A percentile compares a stretch with the other conserved stretches of the same genome.
Evolutionary conservation across 2,888 invertebrate species (phyloP).

Genomic region (Hirtodrosophila confusa): DNA sequence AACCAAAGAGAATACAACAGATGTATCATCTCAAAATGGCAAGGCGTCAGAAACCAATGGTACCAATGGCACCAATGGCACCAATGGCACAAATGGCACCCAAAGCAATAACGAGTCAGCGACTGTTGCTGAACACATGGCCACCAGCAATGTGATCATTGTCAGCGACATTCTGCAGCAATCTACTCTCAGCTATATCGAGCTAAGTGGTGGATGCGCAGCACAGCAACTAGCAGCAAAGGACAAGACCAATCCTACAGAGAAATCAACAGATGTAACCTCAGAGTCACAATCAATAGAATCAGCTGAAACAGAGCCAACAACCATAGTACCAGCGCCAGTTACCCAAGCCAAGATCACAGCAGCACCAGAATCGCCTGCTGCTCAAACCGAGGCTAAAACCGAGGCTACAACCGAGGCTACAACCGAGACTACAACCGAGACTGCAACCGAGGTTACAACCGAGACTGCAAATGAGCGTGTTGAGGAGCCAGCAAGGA

Average conservation of each 20-base stretch:
- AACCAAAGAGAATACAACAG: slow-evolving; percentile 30
- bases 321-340: neutral
- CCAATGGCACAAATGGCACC: slow-evolving; percentile 18
- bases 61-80: slow-evolving; percentile 36
- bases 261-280: neutral
- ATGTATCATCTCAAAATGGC: slow-evolving; percentile 39
- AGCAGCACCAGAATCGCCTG: neutral
- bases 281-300: neutral
- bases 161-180: slow-evolving; percentile 79
- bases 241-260: neutral
- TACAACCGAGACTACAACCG: no score
- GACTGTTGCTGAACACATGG: slow-evolving; percentile 5
- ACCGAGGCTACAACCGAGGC: neutral
- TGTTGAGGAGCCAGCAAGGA: neutral
- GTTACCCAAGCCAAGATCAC: neutral
- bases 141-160: slow-evolving; percentile 67
- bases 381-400: neutral
- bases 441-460: no score
- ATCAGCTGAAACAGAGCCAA: neutral
- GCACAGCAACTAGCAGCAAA: neutral
- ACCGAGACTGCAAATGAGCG: no score
- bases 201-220: slow-evolving; percentile 53
- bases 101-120: neutral
- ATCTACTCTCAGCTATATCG: slow-evolving; percentile 76
- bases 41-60: slow-evolving; percentile 37